A percentile compares a stretch with the other conserved stretches of the same genome.
These are phyloP conservation scores for Moxostoma hubbsi DNA, from an alignment of 2,797 vertebrate genomes.

Conservation along the genomic window DNA sequence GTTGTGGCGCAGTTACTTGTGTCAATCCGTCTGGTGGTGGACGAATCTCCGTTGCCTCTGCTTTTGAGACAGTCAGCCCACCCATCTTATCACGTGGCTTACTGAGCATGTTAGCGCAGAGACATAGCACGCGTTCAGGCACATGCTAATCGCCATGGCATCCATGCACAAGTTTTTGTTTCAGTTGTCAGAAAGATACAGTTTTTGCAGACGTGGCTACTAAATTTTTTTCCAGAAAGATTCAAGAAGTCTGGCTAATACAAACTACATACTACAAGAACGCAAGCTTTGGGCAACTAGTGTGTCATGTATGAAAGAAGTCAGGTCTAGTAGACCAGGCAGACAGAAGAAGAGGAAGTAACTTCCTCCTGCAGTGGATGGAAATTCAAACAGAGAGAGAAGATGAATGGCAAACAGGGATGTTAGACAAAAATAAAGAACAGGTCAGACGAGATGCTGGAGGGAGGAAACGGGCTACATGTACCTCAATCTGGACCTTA, in stretches of 20 bases:
- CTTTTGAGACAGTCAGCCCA: too few relatives aligned
- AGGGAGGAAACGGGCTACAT: not conserved
- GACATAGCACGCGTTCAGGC: too few relatives aligned
- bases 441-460: conserved; percentile 29
- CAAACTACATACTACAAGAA: conserved; percentile 14
- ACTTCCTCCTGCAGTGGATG: conserved; percentile 18
- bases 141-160: too few relatives aligned
- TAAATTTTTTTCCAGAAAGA: conserved; percentile 24
- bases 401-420: conserved; percentile 44
- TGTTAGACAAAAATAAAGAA: conserved; percentile 33
- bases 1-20: too few relatives aligned
- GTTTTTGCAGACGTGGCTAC: conserved; percentile 16
- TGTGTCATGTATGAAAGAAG: conserved; percentile 15
- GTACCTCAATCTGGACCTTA: not conserved
- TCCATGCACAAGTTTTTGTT: not conserved
- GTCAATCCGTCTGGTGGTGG: too few relatives aligned
- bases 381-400: conserved; percentile 38
- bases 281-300: not conserved
- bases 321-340: conserved; percentile 10
- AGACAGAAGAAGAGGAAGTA: conserved; percentile 23
- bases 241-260: not conserved
- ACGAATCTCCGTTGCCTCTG: too few relatives aligned
- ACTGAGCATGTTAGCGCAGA: too few relatives aligned
- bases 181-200: conserved; percentile 23
- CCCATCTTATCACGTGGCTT: too few relatives aligned